Evolutionary conservation across 2,113 vertebrate genomes (phyloP).

Genomic region (Heterocephalus glaber): DNA sequence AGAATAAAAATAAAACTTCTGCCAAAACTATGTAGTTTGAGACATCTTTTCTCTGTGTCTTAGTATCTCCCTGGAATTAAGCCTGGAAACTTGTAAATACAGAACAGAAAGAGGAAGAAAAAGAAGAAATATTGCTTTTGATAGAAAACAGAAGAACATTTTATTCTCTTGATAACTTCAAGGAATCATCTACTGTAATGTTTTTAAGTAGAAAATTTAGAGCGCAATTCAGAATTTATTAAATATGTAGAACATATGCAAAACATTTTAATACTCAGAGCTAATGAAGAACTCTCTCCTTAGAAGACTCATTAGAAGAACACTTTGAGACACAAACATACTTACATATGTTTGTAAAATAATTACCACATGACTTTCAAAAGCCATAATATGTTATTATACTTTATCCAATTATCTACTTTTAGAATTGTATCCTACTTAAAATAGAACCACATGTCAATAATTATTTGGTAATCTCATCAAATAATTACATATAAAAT

Average conservation of each 20-base stretch:
- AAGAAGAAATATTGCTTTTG: not conserved
- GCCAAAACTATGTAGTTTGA: not conserved
- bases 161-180: not conserved
- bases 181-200: not conserved
- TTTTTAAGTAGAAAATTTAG: conserved; percentile 1
- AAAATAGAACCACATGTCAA: not conserved
- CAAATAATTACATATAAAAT: not conserved
- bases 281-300: not conserved
- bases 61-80: not conserved
- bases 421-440: not conserved
- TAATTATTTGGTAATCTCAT: not conserved
- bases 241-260: not conserved
- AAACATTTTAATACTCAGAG: not conserved
- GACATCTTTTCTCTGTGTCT: conserved; percentile 33
- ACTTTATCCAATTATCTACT: not conserved
- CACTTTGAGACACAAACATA: not conserved
- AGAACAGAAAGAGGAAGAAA: not conserved
- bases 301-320: not conserved
- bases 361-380: not conserved
- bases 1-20: conserved; percentile 61
- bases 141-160: not conserved
- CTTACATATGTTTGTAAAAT: not conserved
- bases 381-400: not conserved
- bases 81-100: not conserved
- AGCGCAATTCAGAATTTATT: not conserved